A percentile compares a stretch with the other conserved stretches of the same genome.
Conservation (phyloP, 2,113 vertebrate genomes). For the Crotophaga sulcirostris region DNA sequence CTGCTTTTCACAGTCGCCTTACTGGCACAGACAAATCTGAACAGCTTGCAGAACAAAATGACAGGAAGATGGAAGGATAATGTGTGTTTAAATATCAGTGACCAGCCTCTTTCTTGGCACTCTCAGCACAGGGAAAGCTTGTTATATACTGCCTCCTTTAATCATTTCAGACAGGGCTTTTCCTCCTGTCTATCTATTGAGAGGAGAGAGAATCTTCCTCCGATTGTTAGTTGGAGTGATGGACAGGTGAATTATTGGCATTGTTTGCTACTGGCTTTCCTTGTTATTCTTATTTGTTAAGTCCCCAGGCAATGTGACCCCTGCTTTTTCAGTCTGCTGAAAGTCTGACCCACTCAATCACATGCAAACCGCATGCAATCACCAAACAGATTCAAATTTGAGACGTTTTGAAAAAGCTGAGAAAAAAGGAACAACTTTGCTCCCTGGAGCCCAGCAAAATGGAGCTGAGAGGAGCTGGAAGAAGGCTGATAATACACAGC, state of each 20-base stretch:
- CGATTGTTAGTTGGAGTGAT: constrained; percentile 36
- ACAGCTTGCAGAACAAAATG: constrained; percentile 64
- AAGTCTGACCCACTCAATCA: background rate
- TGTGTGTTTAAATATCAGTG: constrained; percentile 67
- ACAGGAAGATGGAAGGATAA: constrained; percentile 70
- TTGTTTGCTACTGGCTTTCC: constrained; percentile 26
- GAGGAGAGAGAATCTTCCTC: constrained; percentile 30
- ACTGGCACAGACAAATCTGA: constrained; percentile 42
- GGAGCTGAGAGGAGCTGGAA: background rate
- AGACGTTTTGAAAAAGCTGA: background rate
- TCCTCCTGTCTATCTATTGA: constrained; percentile 45
- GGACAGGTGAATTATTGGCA: constrained; percentile 70
- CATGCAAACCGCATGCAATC: background rate
- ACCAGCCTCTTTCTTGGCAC: constrained; percentile 48
- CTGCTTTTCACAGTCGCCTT: constrained; percentile 4
- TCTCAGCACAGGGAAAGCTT: constrained; percentile 43
- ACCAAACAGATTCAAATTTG: background rate
- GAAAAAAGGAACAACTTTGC: background rate
- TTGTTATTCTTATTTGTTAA: constrained; percentile 52
- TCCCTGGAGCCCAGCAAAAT: background rate
- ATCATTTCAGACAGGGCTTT: constrained; percentile 61
- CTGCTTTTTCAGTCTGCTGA: background rate
- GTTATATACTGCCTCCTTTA: constrained; percentile 59
- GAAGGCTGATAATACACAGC: background rate
- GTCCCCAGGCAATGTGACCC: background rate